Evolutionary conservation across 2,888 invertebrate genomes (phyloP), one percentile per base, ranked within the genome.

Genomic region (Trichopria drosophilae): DNA sequence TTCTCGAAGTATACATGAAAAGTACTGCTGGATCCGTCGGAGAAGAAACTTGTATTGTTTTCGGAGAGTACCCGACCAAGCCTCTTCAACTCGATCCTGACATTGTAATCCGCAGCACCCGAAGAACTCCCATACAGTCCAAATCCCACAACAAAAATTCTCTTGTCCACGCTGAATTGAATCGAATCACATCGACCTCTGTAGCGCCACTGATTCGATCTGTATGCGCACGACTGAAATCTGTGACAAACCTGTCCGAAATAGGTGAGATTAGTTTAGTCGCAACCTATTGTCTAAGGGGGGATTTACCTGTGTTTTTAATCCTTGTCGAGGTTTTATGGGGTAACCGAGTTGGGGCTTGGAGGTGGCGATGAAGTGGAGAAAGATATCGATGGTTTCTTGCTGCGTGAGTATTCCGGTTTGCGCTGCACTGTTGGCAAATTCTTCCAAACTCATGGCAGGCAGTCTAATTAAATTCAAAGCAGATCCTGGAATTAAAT

Each of bases 141-240:
- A 76, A 95, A 93, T 32, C 96, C 96, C 42, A 95, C 93, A 42
- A 97, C 90, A 73, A 96, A 97, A 69, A 97, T 93, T 63, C 96
- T 84, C 57, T 92, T 88, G 76, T 97, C 96, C 1, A 95, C 95
- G 60, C 91, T 92, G 78, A 97, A 97, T 72, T 96, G 95, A 73
- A 97, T 96, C 50, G 93, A 93, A 75, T 97, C 97, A 73, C 95
- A 95, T 44, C 96, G 84, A 1, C 96, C 96, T 62, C 97, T 82
- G 75, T 97, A 97, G 46, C 96, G 84, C 96, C 97, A 97, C 74
- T 97, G 96, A 72, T 96, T 97, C 67, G 93, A 93, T 63, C 96
- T 84, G 76, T 95, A 96, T 4, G 96, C 96, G 68, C 94, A 94
- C 7, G 95, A 95, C 76, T 94, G 93, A 74, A 97, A 97, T 72